Percentiles rank a stretch among this genome's conserved stretches.
These are phyloP conservation scores for Vanacampus margaritifer DNA, from an alignment of 2,113 vertebrate genomes.

Conservation along the genomic window DNA sequence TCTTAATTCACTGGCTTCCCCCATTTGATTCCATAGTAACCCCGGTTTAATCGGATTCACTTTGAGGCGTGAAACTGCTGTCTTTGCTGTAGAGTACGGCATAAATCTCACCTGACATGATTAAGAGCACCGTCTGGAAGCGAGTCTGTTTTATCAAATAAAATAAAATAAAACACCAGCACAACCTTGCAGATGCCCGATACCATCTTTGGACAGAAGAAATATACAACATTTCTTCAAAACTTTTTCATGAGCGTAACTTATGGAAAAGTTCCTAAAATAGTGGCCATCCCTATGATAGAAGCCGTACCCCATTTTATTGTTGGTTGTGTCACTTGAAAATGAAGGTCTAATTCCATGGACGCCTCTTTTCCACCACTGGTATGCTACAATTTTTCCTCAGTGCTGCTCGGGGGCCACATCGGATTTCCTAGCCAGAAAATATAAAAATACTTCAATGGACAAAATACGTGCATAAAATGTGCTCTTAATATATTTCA, in stretches of 20 bases:
- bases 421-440: too few relatives aligned
- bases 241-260: neutral
- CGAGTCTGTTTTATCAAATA: neutral
- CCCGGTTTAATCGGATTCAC: neutral
- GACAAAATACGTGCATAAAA: too few relatives aligned
- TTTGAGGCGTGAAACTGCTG: neutral
- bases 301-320: too few relatives aligned
- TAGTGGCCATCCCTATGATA: too few relatives aligned
- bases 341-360: too few relatives aligned
- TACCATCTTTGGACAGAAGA: neutral
- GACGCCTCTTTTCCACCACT: too few relatives aligned
- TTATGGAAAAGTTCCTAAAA: neutral
- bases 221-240: neutral
- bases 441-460: too few relatives aligned
- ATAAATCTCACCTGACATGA: neutral
- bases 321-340: too few relatives aligned
- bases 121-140: neutral
- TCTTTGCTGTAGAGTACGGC: neutral
- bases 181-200: neutral
- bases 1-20: neutral
- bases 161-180: neutral
- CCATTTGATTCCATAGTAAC: neutral
- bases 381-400: too few relatives aligned
- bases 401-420: too few relatives aligned
- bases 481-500: too few relatives aligned